Conservation (phyloP, 2,797 vertebrate species). For the Microctenopoma steveboyesi region DNA sequence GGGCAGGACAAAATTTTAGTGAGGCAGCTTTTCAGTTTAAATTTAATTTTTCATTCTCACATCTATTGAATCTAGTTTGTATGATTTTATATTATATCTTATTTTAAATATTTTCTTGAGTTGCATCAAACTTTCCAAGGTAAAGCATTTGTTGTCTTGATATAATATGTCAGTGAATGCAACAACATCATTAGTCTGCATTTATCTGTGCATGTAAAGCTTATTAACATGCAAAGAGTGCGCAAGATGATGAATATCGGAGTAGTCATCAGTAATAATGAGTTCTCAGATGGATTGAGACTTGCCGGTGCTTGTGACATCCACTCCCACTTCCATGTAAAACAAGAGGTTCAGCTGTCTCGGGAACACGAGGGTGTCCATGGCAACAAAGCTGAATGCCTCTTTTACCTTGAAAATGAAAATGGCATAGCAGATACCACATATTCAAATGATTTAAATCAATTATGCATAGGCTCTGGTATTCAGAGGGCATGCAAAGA, state of each 20-base stretch:
- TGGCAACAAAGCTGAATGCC: slow-evolving; percentile 42
- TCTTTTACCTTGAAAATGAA: slow-evolving; percentile 41
- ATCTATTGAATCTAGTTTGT: too few relatives aligned
- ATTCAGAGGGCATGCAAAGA: slow-evolving; percentile 19
- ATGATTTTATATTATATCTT: too few relatives aligned
- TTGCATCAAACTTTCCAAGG: background rate
- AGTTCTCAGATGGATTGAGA: slow-evolving; percentile 56
- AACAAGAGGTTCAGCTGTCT: slow-evolving; percentile 28
- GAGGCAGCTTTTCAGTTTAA: too few relatives aligned
- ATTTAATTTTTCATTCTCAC: too few relatives aligned
- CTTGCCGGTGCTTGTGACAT: slow-evolving; percentile 42
- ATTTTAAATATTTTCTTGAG: too few relatives aligned
- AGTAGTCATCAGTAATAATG: slow-evolving; percentile 45
- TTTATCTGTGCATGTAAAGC: slow-evolving; percentile 31
- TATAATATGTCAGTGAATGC: background rate
- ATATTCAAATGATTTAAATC: slow-evolving; percentile 35
- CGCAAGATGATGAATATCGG: slow-evolving; percentile 42
- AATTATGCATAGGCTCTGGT: slow-evolving; percentile 39
- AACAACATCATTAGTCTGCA: slow-evolving; percentile 1
- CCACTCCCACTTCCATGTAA: slow-evolving; percentile 34
- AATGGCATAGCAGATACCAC: slow-evolving; percentile 29
- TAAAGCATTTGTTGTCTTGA: background rate
- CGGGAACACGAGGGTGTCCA: slow-evolving; percentile 48
- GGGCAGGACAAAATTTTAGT: too few relatives aligned
- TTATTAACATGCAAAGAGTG: slow-evolving; percentile 38